Percentiles rank a stretch among this genome's conserved stretches.
Conservation (phyloP, 2,113 vertebrate species). For the Herpailurus yagouaroundi region DNA sequence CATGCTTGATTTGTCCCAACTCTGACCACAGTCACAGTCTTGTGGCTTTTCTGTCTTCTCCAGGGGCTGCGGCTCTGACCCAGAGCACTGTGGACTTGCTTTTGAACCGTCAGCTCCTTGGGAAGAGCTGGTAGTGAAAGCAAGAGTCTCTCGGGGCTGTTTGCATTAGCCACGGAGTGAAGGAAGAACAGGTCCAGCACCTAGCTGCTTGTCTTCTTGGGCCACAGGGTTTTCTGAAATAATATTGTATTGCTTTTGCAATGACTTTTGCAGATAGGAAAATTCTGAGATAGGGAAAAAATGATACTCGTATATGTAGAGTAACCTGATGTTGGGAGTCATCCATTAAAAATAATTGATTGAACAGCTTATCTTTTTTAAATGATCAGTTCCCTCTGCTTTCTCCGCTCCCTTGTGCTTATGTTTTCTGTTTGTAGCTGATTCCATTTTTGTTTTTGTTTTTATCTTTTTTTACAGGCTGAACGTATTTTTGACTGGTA, state of each 20-base stretch:
- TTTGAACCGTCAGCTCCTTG: background rate
- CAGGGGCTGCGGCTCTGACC: background rate
- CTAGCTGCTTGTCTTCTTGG: background rate
- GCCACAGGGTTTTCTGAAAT: background rate
- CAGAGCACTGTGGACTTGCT: background rate
- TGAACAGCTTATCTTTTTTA: slow-evolving; percentile 15
- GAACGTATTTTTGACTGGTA: slow-evolving; percentile 93
- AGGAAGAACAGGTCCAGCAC: rapidly evolving
- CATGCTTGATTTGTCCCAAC: background rate
- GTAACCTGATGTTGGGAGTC: background rate
- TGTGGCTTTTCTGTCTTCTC: background rate
- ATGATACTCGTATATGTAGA: background rate
- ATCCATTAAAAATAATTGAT: slow-evolving; percentile 51
- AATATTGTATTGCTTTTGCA: background rate
- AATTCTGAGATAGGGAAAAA: background rate
- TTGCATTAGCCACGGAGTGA: background rate
- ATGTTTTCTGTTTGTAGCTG: background rate
- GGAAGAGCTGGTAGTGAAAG: background rate
- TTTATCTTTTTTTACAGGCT: slow-evolving; percentile 85
- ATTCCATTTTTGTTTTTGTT: background rate
- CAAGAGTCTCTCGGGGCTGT: background rate
- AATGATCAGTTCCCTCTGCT: background rate
- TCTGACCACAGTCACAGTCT: background rate
- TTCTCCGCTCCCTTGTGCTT: background rate
- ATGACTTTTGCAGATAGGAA: background rate